Evolutionary conservation across 1,140 invertebrate genomes (phyloP), one percentile per base, ranked within the genome.

Genomic region (Heterodera schachtii): DNA sequence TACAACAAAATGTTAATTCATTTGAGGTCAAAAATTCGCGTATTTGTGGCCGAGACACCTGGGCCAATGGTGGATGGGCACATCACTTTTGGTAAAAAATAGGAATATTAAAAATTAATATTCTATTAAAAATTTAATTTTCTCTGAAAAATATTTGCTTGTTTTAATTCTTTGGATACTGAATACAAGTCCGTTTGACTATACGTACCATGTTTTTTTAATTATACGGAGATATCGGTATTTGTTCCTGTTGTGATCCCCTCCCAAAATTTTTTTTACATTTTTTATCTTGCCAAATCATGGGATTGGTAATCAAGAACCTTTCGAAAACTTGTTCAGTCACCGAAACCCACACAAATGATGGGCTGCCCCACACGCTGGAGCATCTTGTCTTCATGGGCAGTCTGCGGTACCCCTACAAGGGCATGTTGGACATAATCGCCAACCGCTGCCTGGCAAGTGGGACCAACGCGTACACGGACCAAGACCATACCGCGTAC

Each of bases 361-460:
- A 96, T 92, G 95, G 95, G 4, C 89, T 97, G 64, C 95, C 95
- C 0, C 95, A 97, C 88, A 96, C 95, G 16, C 91, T 97, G 90
- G 95, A 97, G 88, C 95, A 97, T 91, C 92, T 97, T 8, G 93
- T 97, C 31, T 97, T 97, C 90, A 91, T 97, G 87, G 95, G 95
- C 1, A 95, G 94, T 88, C 93, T 96, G 90, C 92, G 94, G 0
- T 96, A 95, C 91, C 96, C 95, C 0, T 96, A 94, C 83, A 92
- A 92, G 90, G 92, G 95, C 16, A 93, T 96, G 73, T 91, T 97
- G 67, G 95, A 97, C 90, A 91, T 96, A 44, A 90, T 96, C 69
- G 95, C 95, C 7, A 96, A 95, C 90, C 92, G 95, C 47, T 96
- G 95, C 21, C 21, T 82, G 1, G 81, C 41, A 9, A 67, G 79